Conservation (phyloP, 2,797 vertebrate species). For the Microctenopoma steveboyesi region DNA sequence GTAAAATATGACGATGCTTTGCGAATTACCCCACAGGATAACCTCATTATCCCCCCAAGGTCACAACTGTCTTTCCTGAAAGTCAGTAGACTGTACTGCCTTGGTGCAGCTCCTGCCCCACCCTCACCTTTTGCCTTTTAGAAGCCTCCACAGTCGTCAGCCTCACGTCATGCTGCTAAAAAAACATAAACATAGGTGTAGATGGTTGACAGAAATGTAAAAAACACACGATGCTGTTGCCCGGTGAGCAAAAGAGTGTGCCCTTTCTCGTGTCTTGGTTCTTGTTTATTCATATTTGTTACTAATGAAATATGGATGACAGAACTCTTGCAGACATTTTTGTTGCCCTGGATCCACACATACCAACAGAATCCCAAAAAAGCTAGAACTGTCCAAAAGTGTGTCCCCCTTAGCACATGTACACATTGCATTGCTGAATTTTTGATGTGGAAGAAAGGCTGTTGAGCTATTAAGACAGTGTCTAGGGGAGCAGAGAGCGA, state of each 20-base stretch:
- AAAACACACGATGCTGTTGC: slow-evolving; percentile 28
- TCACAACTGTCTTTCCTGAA: slow-evolving; percentile 6
- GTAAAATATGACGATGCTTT: slow-evolving; percentile 13
- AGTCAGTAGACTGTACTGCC: slow-evolving; percentile 4
- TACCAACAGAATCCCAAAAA: slow-evolving; percentile 23
- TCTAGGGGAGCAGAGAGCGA: slow-evolving; percentile 25
- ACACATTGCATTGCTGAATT: slow-evolving; percentile 52
- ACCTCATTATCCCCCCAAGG: slow-evolving; percentile 11
- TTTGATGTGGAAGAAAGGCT: slow-evolving; percentile 63
- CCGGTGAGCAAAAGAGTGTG: slow-evolving; percentile 16
- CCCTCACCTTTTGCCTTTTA: slow-evolving; percentile 36
- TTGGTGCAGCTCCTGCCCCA: slow-evolving; percentile 8
- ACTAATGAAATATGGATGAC: slow-evolving; percentile 72
- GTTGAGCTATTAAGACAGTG: slow-evolving; percentile 47
- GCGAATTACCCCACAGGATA: background rate
- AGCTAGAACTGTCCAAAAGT: slow-evolving; percentile 41
- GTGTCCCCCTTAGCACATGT: slow-evolving; percentile 32
- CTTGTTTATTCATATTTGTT: slow-evolving; percentile 73
- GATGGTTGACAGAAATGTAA: background rate
- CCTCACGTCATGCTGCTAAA: slow-evolving; percentile 28
- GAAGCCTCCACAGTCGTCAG: slow-evolving; percentile 15
- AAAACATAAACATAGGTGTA: slow-evolving; percentile 31
- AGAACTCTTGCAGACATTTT: slow-evolving; percentile 40
- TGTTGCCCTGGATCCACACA: slow-evolving; percentile 37
- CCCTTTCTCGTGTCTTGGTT: slow-evolving; percentile 48